Evolutionary conservation across 2,888 invertebrate species (phyloP).

Genomic region (Drosophila percnosoma): DNA sequence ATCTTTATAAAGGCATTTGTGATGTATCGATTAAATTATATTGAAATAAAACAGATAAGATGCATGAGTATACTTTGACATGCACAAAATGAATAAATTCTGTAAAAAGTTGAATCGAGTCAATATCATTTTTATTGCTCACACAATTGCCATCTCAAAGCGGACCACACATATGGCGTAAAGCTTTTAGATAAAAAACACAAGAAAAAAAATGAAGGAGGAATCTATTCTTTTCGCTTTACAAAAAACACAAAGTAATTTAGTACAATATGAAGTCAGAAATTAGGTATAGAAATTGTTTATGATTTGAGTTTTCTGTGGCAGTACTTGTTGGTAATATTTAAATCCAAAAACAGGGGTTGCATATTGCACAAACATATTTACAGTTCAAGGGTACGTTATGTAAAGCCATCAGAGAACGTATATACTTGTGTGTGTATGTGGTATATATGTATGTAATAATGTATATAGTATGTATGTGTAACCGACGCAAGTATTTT

Average conservation of each 20-base stretch:
- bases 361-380: constrained; percentile 84
- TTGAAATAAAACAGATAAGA: constrained; percentile 13
- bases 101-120: constrained; percentile 6
- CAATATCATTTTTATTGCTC: constrained; percentile 7
- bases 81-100: constrained; percentile 31
- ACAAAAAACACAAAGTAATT: constrained; percentile 9
- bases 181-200: constrained; percentile 13
- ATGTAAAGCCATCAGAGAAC: constrained; percentile 70
- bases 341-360: constrained; percentile 64
- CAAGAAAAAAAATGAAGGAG: neutral
- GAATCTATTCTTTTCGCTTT: constrained; percentile 19
- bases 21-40: constrained; percentile 10
- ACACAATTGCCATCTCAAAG: constrained; percentile 9
- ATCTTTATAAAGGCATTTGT: constrained; percentile 21
- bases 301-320: constrained; percentile 26
- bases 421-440: constrained; percentile 20
- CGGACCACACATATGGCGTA: constrained; percentile 18
- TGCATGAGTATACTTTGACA: constrained; percentile 30
- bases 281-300: constrained; percentile 1
- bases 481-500: constrained; percentile 26
- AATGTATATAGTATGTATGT: constrained; percentile 22
- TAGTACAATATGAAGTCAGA: constrained; percentile 5
- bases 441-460: constrained; percentile 26
- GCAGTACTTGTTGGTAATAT: constrained; percentile 33
- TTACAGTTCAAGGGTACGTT: constrained; percentile 76